Percentiles rank a stretch among this genome's conserved stretches.
Conservation (phyloP, 2,888 invertebrate species). For the Leptura quadrifasciata region DNA sequence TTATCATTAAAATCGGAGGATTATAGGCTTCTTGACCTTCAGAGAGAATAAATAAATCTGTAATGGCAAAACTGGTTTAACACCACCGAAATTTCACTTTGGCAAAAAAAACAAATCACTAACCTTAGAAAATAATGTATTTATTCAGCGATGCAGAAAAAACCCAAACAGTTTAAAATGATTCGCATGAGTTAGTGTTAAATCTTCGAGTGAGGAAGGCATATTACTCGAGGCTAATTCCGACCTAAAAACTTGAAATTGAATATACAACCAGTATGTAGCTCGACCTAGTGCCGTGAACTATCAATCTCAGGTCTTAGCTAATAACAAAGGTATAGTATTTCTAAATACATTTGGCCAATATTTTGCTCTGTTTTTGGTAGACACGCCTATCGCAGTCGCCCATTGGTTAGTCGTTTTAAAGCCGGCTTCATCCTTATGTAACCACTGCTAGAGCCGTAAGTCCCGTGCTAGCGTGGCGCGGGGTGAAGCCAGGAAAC, state of each 20-base stretch:
- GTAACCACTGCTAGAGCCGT: slow-evolving; percentile 48
- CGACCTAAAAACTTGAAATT: slow-evolving; percentile 31
- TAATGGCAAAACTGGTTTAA: slow-evolving; percentile 33
- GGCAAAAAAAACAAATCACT: slow-evolving; percentile 37
- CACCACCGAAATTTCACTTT: slow-evolving; percentile 37
- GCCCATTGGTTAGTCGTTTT: slow-evolving; percentile 64
- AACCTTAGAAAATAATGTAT: slow-evolving; percentile 41
- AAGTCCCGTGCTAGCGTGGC: slow-evolving; percentile 54
- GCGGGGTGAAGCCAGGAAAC: slow-evolving; percentile 61
- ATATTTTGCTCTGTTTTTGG: slow-evolving; percentile 70
- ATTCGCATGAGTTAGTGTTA: slow-evolving; percentile 39
- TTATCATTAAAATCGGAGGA: neutral
- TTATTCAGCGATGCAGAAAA: slow-evolving; percentile 40
- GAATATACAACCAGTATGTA: slow-evolving; percentile 33
- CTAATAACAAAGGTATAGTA: slow-evolving; percentile 63
- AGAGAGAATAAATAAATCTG: slow-evolving; percentile 14
- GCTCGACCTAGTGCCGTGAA: slow-evolving; percentile 52
- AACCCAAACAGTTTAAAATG: slow-evolving; percentile 37
- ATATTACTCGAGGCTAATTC: slow-evolving; percentile 17
- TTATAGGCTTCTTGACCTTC: slow-evolving; percentile 23
- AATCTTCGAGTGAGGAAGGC: slow-evolving; percentile 31
- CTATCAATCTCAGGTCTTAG: slow-evolving; percentile 59
- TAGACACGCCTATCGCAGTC: slow-evolving; percentile 67
- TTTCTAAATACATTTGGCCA: slow-evolving; percentile 68
- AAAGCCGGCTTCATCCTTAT: slow-evolving; percentile 59